Conservation (phyloP, 2,888 invertebrate genomes). For the Oxytorus armatus region DNA sequence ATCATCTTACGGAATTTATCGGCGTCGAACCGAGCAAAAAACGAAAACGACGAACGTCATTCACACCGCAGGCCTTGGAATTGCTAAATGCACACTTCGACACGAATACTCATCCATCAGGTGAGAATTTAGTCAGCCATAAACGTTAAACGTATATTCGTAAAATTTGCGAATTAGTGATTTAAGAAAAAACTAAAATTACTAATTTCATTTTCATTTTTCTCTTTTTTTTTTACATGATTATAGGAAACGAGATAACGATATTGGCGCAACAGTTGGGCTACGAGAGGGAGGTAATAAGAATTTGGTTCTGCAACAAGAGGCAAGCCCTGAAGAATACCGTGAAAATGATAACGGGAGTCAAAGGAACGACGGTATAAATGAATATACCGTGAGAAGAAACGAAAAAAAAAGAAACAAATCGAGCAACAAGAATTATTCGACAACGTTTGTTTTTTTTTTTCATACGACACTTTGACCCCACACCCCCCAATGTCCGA, state of each 20-base stretch:
- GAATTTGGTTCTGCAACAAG: slow-evolving; percentile 99
- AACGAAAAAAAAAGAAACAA: too few species aligned
- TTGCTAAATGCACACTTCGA: slow-evolving; percentile 98
- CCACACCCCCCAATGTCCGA: too few species aligned
- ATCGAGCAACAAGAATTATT: slow-evolving; percentile 9
- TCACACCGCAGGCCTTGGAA: slow-evolving; percentile 98
- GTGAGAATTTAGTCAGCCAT: slow-evolving; percentile 85
- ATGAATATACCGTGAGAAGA: slow-evolving; percentile 8
- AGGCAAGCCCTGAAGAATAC: slow-evolving; percentile 98
- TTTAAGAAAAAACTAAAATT: too few species aligned
- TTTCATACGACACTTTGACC: too few species aligned
- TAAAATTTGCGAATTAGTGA: too few species aligned
- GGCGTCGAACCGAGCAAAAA: slow-evolving; percentile 99
- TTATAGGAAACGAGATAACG: slow-evolving; percentile 97
- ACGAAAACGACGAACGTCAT: slow-evolving; percentile 97
- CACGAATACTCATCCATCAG: slow-evolving; percentile 98
- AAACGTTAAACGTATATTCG: background rate
- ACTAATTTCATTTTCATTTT: slow-evolving; percentile 36
- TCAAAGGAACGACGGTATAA: slow-evolving; percentile 60
- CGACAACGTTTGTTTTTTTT: slow-evolving; percentile 11
- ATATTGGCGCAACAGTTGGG: slow-evolving; percentile 97
- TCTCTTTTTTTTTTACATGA: background rate
- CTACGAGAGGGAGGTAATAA: slow-evolving; percentile 98
- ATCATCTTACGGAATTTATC: slow-evolving; percentile 97
- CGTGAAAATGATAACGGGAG: slow-evolving; percentile 92